These are phyloP conservation scores for Scalopus aquaticus DNA, from an alignment of 2,113 vertebrate species.

Conservation along the genomic window DNA sequence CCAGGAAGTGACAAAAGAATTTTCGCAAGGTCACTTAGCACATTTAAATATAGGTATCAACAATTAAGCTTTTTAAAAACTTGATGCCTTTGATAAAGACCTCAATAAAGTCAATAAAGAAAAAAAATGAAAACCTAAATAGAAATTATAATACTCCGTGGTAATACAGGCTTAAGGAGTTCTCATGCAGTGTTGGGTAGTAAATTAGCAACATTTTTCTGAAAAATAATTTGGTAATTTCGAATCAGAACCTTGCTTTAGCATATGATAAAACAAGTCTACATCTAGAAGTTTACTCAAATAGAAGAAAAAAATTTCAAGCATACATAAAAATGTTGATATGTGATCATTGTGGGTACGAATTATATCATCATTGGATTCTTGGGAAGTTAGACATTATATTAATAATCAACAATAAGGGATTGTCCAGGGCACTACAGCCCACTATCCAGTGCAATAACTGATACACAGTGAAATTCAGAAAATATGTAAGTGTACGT, in stretches of 20 bases:
- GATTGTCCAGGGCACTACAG: not conserved
- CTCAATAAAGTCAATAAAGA: conserved; percentile 1
- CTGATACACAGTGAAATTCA: not conserved
- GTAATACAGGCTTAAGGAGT: not conserved
- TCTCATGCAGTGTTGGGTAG: not conserved
- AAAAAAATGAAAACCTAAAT: not conserved
- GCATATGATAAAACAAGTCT: not conserved
- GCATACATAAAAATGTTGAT: not conserved
- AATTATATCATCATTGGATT: not conserved
- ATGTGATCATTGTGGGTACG: not conserved
- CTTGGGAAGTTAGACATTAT: not conserved
- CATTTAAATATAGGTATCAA: not conserved
- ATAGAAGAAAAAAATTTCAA: not conserved
- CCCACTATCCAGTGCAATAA: not conserved
- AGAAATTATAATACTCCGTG: not conserved
- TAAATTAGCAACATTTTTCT: not conserved
- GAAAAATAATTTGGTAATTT: conserved; percentile 17
- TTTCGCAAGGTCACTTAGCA: conserved; percentile 44
- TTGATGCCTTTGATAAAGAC: not conserved
- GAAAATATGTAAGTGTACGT: not conserved
- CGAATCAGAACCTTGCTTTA: not conserved
- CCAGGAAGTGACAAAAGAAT: conserved; percentile 27
- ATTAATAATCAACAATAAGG: not conserved
- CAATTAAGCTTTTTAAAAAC: conserved; percentile 19
- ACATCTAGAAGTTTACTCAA: not conserved